These are phyloP conservation scores for Uropetala carovei DNA, from an alignment of 2,888 invertebrate species.

Conservation along the genomic window DNA sequence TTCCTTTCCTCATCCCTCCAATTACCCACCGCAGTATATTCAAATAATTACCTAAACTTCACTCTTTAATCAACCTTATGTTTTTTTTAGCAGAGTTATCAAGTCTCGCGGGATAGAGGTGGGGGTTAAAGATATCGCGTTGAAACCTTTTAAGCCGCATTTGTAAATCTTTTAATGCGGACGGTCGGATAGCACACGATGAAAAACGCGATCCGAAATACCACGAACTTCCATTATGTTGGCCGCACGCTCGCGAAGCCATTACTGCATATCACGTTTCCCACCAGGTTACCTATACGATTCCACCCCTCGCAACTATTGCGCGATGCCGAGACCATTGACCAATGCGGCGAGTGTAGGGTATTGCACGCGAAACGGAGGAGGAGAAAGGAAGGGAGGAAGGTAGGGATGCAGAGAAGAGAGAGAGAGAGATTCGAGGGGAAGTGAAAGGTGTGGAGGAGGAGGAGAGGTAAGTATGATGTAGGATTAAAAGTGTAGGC, in stretches of 20 bases:
- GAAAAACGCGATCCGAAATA: background rate
- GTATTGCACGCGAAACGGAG: background rate
- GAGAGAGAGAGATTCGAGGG: no score
- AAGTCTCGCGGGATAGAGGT: no score
- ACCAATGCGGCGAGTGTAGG: constrained; percentile 2
- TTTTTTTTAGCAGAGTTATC: no score
- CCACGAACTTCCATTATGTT: background rate
- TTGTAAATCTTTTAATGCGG: background rate
- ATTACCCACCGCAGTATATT: no score
- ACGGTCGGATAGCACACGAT: background rate
- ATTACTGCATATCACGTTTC: constrained; percentile 16
- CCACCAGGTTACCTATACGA: background rate
- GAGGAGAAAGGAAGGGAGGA: background rate
- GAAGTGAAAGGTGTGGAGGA: no score
- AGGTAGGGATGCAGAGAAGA: background rate
- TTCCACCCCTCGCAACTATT: background rate
- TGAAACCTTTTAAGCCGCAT: background rate
- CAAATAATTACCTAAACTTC: no score
- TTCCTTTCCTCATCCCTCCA: no score
- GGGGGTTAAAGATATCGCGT: no score
- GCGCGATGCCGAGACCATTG: background rate
- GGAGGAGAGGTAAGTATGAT: no score
- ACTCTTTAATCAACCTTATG: no score
- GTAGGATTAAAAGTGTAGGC: background rate
- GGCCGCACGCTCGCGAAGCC: background rate